Evolutionary conservation across 2,113 vertebrate genomes (phyloP).

Genomic region (Brienomyrus longianalis): DNA sequence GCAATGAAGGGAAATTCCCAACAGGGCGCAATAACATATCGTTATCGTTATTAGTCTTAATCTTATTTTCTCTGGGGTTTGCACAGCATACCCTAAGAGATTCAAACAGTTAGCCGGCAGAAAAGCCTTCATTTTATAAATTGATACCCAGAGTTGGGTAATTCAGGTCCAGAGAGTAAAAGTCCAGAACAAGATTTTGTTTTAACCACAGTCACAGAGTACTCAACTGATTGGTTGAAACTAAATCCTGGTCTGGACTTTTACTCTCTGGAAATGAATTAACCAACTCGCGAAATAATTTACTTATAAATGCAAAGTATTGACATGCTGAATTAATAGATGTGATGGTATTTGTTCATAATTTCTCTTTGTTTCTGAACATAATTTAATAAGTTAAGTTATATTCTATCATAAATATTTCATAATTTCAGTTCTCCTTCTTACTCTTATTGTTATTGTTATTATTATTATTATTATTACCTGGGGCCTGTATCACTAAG

Average conservation of each 20-base stretch:
- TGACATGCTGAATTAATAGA: neutral
- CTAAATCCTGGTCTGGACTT: too few relatives aligned
- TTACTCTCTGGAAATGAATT: too few relatives aligned
- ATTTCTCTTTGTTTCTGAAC: neutral
- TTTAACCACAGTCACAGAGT: too few relatives aligned
- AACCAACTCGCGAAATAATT: neutral
- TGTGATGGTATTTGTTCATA: neutral
- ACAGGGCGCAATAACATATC: neutral
- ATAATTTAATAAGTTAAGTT: neutral
- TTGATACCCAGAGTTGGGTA: neutral
- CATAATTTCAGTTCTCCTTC: neutral
- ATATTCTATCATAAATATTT: neutral
- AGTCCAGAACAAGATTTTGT: too few relatives aligned
- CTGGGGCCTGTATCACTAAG: neutral
- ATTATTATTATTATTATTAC: neutral
- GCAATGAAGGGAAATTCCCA: neutral
- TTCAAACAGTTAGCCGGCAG: neutral
- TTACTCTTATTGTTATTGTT: neutral
- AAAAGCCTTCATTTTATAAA: neutral
- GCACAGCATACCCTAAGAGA: neutral
- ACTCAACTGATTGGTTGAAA: too few relatives aligned
- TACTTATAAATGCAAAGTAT: neutral
- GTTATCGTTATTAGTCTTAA: neutral
- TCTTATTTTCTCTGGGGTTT: neutral
- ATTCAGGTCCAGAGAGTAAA: too few relatives aligned